Conservation (phyloP, 2,888 invertebrate species). For the Ryuthela nishihirai region DNA sequence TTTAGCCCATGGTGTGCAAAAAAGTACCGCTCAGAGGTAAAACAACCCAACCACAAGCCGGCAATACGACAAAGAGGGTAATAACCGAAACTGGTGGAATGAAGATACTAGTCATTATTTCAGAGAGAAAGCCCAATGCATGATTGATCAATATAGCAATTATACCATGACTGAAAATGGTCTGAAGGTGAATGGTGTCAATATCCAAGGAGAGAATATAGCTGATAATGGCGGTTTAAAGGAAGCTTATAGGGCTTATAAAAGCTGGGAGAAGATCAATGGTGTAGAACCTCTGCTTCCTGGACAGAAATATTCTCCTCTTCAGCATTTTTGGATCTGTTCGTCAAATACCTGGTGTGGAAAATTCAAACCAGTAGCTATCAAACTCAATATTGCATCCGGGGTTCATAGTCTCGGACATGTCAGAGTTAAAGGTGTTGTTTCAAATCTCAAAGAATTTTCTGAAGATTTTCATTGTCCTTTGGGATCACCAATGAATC, state of each 20-base stretch:
- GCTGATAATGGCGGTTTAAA: slow-evolving; percentile 56
- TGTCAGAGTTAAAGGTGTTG: slow-evolving; percentile 53
- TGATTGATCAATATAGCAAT: slow-evolving; percentile 34
- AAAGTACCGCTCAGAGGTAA: too few relatives aligned
- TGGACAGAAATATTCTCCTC: slow-evolving; percentile 53
- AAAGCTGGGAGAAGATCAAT: slow-evolving; percentile 30
- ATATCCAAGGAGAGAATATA: slow-evolving; percentile 55
- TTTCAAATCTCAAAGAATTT: slow-evolving; percentile 61
- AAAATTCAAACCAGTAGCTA: slow-evolving; percentile 64
- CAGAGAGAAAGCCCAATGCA: slow-evolving; percentile 24
- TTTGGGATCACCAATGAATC: slow-evolving; percentile 60
- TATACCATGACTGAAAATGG: slow-evolving; percentile 61
- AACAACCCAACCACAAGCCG: too few relatives aligned
- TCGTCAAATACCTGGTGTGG: slow-evolving; percentile 83
- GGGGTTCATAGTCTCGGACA: slow-evolving; percentile 59
- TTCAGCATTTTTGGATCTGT: slow-evolving; percentile 72
- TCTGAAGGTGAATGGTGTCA: slow-evolving; percentile 58
- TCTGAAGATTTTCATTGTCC: slow-evolving; percentile 61
- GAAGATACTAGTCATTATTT: slow-evolving; percentile 27
- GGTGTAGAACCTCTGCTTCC: slow-evolving; percentile 26
- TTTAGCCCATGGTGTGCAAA: too few relatives aligned
- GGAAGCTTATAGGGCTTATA: slow-evolving; percentile 39
- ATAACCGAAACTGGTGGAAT: slow-evolving; percentile 37
- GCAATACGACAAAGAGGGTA: slow-evolving; percentile 36
- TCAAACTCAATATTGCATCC: slow-evolving; percentile 73